phyloP scores from a whole-genome alignment of 2,113 vertebrate species.

The Cryptoleucopteryx plumbea region DNA sequence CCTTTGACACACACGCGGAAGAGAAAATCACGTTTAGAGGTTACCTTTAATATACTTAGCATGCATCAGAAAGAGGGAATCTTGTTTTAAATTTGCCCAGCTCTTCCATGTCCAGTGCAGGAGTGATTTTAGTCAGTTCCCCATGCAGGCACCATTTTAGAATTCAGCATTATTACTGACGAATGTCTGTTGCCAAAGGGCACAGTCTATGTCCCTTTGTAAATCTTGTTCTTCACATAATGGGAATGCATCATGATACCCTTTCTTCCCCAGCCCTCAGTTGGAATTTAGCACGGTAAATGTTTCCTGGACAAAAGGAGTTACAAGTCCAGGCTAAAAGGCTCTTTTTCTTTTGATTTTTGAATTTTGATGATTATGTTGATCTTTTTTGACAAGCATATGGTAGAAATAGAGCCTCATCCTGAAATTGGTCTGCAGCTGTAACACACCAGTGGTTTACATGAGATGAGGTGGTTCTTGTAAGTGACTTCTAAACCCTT shows the following conservation, averaged over 20 bases:
- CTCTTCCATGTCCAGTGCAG: not conserved
- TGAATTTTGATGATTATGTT: not conserved
- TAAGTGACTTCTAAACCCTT: fast-evolving
- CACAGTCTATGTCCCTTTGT: not conserved
- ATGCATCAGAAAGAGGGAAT: not conserved
- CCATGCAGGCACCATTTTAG: fast-evolving
- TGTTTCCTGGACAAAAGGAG: not conserved
- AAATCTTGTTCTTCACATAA: not conserved
- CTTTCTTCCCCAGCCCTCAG: not conserved
- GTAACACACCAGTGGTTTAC: not conserved
- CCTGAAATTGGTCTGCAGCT: not conserved
- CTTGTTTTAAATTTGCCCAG: not conserved
- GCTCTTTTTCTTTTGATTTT: not conserved
- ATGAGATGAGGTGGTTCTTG: not conserved
- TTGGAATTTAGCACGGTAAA: not conserved
- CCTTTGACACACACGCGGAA: not conserved
- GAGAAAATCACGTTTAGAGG: fast-evolving
- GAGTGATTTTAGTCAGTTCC: not conserved
- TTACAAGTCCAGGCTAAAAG: not conserved
- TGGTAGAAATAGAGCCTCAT: not conserved
- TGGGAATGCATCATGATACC: not conserved
- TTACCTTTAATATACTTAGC: not conserved
- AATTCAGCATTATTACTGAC: not conserved
- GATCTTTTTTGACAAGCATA: not conserved
- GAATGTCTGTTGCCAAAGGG: not conserved